Evolutionary conservation across 2,888 invertebrate species (phyloP).

Genomic region (Trissoscelio sp.): DNA sequence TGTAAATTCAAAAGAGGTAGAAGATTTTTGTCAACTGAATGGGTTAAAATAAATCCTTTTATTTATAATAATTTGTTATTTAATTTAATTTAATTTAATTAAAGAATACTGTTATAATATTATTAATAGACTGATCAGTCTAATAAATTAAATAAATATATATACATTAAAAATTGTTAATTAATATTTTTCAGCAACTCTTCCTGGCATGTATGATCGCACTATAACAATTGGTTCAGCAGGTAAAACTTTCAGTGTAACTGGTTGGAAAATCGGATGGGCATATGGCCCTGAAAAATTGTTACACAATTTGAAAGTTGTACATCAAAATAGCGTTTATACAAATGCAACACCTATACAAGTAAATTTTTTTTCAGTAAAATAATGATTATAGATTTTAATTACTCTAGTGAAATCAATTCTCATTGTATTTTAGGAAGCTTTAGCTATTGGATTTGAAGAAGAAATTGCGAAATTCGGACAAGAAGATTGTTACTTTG

Average conservation of each 20-base stretch:
- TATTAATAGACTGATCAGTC: too few species aligned
- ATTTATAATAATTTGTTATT: too few species aligned
- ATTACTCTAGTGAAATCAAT: too few species aligned
- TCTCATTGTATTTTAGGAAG: conserved; percentile 94
- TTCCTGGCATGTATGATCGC: conserved; percentile 99
- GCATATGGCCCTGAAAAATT: conserved; percentile 94
- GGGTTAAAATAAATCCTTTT: too few species aligned
- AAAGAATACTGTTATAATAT: too few species aligned
- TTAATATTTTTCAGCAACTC: conserved; percentile 89
- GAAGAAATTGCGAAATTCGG: conserved; percentile 89
- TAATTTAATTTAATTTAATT: too few species aligned
- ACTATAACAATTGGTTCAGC: conserved; percentile 98
- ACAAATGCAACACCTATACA: conserved; percentile 95
- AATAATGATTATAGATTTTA: too few species aligned
- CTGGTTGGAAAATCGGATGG: conserved; percentile 99
- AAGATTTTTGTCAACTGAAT: too few species aligned
- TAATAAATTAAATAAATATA: too few species aligned
- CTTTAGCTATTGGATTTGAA: conserved; percentile 95
- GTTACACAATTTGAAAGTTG: conserved; percentile 91
- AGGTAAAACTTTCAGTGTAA: conserved; percentile 98
- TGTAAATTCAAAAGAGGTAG: too few species aligned
- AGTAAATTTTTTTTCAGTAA: conserved; percentile 82
- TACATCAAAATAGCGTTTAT: conserved; percentile 98
- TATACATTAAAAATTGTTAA: too few species aligned
- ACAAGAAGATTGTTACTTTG: conserved; percentile 92